Evolutionary conservation across 2,888 invertebrate genomes (phyloP).

Genomic region (Trissolcus brochymenae): DNA sequence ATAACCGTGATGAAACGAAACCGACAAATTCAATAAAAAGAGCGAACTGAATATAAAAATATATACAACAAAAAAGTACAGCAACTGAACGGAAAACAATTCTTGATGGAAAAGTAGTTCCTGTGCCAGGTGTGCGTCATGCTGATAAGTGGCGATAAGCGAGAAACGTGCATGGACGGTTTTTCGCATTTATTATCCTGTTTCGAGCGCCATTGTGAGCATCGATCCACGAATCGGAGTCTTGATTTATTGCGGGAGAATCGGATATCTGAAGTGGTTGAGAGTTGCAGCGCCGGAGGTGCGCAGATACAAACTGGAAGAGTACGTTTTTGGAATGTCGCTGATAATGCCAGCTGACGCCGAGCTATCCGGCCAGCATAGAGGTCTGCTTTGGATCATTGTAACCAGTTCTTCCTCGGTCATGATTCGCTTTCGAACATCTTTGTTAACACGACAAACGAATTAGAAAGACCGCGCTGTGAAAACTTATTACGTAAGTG

Average conservation of each 20-base stretch:
- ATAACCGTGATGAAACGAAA: neutral
- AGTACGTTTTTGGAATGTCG: constrained; percentile 31
- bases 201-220: neutral
- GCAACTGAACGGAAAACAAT: neutral
- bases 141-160: neutral
- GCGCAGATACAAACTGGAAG: neutral
- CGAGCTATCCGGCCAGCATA: constrained; percentile 13
- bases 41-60: neutral
- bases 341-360: constrained; percentile 23
- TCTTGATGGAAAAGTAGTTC: neutral
- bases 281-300: neutral
- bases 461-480: constrained; percentile 14
- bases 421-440: constrained; percentile 20
- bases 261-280: neutral
- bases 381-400: constrained; percentile 37
- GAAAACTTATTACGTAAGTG: neutral
- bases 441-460: constrained; percentile 23
- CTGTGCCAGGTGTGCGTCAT: constrained; percentile 11
- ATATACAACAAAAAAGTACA: neutral
- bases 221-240: neutral
- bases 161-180: neutral
- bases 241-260: neutral
- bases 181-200: neutral
- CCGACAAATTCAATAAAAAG: neutral
- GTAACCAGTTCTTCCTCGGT: constrained; percentile 11